Evolutionary conservation across 2,888 invertebrate species (phyloP).

Genomic region (Automeris io): DNA sequence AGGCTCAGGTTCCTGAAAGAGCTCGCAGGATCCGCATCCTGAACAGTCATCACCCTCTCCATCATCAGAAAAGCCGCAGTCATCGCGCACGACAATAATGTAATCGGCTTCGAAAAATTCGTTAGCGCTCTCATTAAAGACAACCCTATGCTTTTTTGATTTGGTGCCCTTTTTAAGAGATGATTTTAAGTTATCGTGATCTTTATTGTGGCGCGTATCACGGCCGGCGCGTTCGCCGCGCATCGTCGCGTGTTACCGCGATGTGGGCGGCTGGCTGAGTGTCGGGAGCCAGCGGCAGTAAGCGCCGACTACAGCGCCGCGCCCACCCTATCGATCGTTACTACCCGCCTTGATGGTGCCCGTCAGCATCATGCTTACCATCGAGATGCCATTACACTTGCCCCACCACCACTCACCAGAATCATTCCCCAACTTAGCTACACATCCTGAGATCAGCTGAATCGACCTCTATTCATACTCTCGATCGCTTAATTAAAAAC

Average conservation of each 20-base stretch:
- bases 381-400: constrained; percentile 19
- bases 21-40: constrained; percentile 69
- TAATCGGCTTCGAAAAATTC: constrained; percentile 95
- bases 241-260: constrained; percentile 64
- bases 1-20: constrained; percentile 84
- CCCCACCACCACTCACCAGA: constrained; percentile 20
- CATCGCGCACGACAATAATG: constrained; percentile 92
- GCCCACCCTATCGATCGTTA: constrained; percentile 58
- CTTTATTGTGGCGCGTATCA: constrained; percentile 78
- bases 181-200: constrained; percentile 81
- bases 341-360: constrained; percentile 38
- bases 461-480: too few relatives aligned
- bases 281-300: constrained; percentile 20
- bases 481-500: too few relatives aligned
- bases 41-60: constrained; percentile 86
- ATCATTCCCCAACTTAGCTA: constrained; percentile 29
- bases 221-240: constrained; percentile 70
- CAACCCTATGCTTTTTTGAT: constrained; percentile 85
- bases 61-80: constrained; percentile 88
- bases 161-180: constrained; percentile 86
- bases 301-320: constrained; percentile 56
- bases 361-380: constrained; percentile 23
- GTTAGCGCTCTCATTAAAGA: constrained; percentile 92
- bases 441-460: background rate
- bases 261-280: constrained; percentile 49